Evolutionary conservation across 2,888 invertebrate genomes (phyloP).

Genomic region (Drosophila emarginata): DNA sequence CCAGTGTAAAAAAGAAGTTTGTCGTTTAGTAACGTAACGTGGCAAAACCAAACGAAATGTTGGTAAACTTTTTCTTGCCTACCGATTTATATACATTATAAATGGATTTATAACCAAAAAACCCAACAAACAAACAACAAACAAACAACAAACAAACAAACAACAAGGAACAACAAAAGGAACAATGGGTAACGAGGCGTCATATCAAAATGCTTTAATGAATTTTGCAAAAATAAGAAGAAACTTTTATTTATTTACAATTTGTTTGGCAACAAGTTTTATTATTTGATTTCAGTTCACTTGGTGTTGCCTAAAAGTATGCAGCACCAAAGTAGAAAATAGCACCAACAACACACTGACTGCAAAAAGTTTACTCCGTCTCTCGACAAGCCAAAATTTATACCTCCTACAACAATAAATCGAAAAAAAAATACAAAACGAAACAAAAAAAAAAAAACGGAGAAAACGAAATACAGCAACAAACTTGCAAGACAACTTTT

Average conservation of each 20-base stretch:
- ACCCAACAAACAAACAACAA: neutral
- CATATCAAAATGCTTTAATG: constrained; percentile 30
- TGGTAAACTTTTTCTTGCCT: constrained; percentile 1
- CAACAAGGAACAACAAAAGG: neutral
- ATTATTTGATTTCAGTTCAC: constrained; percentile 1
- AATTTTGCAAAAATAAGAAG: constrained; percentile 31
- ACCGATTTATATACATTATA: constrained; percentile 56
- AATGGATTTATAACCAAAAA: constrained; percentile 45
- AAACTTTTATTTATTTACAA: constrained; percentile 52
- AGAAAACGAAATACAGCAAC: neutral
- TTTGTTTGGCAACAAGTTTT: constrained; percentile 41
- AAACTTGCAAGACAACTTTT: constrained; percentile 31
- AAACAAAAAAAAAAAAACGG: neutral
- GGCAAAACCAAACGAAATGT: constrained; percentile 10
- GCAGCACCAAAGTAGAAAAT: constrained; percentile 7
- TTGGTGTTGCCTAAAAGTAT: constrained; percentile 21
- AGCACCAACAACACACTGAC: constrained; percentile 8
- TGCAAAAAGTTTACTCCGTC: constrained; percentile 24
- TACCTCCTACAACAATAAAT: constrained; percentile 19
- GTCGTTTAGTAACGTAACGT: neutral
- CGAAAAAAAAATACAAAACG: neutral
- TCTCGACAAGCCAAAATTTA: constrained; percentile 22
- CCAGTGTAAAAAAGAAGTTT: constrained; percentile 34
- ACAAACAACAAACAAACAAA: constrained; percentile 6
- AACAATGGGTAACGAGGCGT: neutral